phyloP scores from a whole-genome alignment of 2,888 invertebrate species.

The Bembecia ichneumoniformis region DNA sequence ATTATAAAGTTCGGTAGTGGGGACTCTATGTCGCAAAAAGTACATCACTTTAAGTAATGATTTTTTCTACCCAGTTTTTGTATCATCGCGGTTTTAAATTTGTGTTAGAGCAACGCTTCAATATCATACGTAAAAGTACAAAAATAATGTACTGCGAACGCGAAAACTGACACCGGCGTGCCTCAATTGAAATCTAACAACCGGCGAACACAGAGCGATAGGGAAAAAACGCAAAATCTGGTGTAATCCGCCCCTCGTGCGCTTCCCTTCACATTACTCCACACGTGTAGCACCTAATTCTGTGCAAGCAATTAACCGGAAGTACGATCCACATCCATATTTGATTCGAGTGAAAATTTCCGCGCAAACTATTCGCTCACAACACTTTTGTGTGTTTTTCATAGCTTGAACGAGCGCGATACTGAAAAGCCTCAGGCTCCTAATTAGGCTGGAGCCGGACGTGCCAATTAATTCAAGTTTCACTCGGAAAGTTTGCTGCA shows the following conservation, averaged over 20 bases:
- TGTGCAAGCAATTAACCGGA: constrained; percentile 7
- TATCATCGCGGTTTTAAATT: too few relatives aligned
- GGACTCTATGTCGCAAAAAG: too few relatives aligned
- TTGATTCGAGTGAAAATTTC: constrained; percentile 24
- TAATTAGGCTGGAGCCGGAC: constrained; percentile 73
- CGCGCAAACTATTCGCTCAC: constrained; percentile 40
- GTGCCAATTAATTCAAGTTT: constrained; percentile 73
- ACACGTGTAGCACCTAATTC: constrained; percentile 1
- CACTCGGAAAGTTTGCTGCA: constrained; percentile 71
- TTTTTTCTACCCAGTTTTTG: too few relatives aligned
- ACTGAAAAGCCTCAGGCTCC: constrained; percentile 70
- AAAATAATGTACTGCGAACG: too few relatives aligned
- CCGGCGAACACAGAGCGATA: background rate
- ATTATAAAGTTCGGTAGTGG: too few relatives aligned
- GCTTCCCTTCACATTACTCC: background rate
- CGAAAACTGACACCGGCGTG: too few relatives aligned
- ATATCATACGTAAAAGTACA: too few relatives aligned
- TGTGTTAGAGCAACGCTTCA: too few relatives aligned
- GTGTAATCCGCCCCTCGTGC: background rate
- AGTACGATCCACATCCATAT: constrained; percentile 4
- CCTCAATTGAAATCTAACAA: background rate
- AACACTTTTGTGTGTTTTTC: constrained; percentile 70
- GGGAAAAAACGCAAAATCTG: background rate
- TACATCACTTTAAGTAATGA: too few relatives aligned
- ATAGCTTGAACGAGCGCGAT: constrained; percentile 61